Evolutionary conservation across 2,113 vertebrate genomes (phyloP), one percentile per base, ranked within the genome.

Genomic region (Rafetus swinhoei): DNA sequence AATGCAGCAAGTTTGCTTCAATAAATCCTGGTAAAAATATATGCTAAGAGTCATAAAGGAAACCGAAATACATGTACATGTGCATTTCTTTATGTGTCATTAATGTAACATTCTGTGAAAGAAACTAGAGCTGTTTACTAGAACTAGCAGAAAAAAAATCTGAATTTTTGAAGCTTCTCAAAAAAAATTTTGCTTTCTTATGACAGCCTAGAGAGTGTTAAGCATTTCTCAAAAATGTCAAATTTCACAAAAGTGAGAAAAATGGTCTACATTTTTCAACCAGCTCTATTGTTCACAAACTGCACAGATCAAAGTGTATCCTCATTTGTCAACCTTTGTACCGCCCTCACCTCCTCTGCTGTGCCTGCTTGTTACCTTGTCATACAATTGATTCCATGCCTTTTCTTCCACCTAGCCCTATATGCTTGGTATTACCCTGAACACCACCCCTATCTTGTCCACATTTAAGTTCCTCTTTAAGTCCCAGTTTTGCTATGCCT

Each of bases 321-420:
- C 1, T 74, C 9, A 82, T 9, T 27, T 45, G 18, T 86, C 65
- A 27, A 29, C 2, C 1, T 53, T 74, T 69, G 19, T 24, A 18
- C 29, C 84, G 24, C 9, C 79, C 81, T n/a, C 2, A 53, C 32
- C 65, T 79, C 18, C 7, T 2, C 88, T 55, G 15, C 62, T 59
- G 86, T n/a, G 27, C 2, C 15, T 53, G 3, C 12, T n/a, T 72
- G 7, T 52, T 1, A 85, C 19, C 60, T 85, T 54, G 1, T 79
- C 79, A 16, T 27, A 27, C 14, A 93, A 52, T 29, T 1, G 2
- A 4, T 90, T 79, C 7, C 4, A 29, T 90, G 5, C 0, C 2
- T 0, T 81, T 56, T 74, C 7, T 1, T 79, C 1, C 35, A 7
- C 29, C 7, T 0, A 59, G 1, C 2, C 6, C 5, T 79, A 1